phyloP scores from a whole-genome alignment of 2,888 invertebrate species.

The Drosophila pseudotalamancana region DNA sequence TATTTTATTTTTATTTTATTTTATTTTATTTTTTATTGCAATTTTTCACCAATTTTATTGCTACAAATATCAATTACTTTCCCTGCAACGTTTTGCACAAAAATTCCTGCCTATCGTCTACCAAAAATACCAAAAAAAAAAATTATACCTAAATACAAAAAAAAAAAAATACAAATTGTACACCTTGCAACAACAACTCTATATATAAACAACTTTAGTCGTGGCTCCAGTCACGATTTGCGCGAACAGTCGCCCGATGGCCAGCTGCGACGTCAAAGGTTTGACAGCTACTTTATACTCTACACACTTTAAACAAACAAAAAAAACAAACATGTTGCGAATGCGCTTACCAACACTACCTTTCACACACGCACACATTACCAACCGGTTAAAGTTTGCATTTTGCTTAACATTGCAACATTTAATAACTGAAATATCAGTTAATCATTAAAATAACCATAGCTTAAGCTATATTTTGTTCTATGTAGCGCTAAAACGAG shows the following conservation, averaged over 20 bases:
- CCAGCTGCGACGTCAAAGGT: constrained; percentile 90
- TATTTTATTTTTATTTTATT: constrained; percentile 59
- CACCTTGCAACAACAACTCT: constrained; percentile 45
- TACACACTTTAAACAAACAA: constrained; percentile 34
- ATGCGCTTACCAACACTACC: constrained; percentile 48
- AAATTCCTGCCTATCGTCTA: constrained; percentile 60
- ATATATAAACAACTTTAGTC: constrained; percentile 84
- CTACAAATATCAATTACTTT: constrained; percentile 57
- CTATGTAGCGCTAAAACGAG: constrained; percentile 5
- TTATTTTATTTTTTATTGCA: constrained; percentile 68
- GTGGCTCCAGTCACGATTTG: constrained; percentile 91
- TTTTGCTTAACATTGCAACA: constrained; percentile 43
- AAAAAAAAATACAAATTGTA: constrained; percentile 34
- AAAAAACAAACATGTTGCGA: constrained; percentile 38
- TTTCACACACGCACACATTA: constrained; percentile 5
- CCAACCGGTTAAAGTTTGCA: constrained; percentile 36
- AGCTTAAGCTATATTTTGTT: neutral
- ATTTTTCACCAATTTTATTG: constrained; percentile 65
- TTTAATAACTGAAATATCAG: neutral
- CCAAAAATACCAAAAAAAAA: constrained; percentile 23
- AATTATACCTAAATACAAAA: constrained; percentile 24
- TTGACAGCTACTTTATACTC: constrained; percentile 84
- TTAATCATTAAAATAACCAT: neutral
- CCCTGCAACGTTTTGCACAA: constrained; percentile 69
- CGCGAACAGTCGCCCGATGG: constrained; percentile 90